Evolutionary conservation across 2,888 invertebrate genomes (phyloP).

Genomic region (Seladonia tumulorum): DNA sequence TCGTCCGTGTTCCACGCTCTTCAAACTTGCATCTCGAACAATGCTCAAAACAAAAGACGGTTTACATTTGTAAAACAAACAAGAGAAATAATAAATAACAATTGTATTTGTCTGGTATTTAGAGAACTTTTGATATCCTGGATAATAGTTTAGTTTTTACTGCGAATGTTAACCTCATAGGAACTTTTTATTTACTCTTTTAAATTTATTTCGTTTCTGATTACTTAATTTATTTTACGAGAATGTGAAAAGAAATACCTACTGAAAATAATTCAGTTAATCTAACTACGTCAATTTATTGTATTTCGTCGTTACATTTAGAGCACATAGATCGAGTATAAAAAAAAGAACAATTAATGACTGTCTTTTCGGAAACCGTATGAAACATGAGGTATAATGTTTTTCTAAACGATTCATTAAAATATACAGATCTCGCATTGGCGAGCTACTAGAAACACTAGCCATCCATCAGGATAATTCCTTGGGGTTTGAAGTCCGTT

Average conservation of each 20-base stretch:
- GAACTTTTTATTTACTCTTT: neutral
- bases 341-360: slow-evolving; percentile 65
- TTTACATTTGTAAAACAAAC: slow-evolving; percentile 65
- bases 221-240: neutral
- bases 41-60: slow-evolving; percentile 54
- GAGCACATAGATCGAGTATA: slow-evolving; percentile 67
- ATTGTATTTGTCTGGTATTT: slow-evolving; percentile 48
- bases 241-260: neutral
- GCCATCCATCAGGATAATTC: slow-evolving; percentile 48
- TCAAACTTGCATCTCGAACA: slow-evolving; percentile 23
- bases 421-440: slow-evolving; percentile 49
- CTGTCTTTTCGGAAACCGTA: slow-evolving; percentile 51
- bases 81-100: slow-evolving; percentile 57
- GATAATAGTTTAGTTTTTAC: neutral
- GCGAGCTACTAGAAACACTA: slow-evolving; percentile 60
- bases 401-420: slow-evolving; percentile 61
- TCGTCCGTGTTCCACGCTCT: slow-evolving; percentile 22
- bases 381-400: slow-evolving; percentile 71
- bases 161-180: neutral
- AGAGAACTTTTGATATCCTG: slow-evolving; percentile 4
- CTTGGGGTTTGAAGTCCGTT: slow-evolving; percentile 69
- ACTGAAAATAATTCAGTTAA: slow-evolving; percentile 17
- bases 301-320: slow-evolving; percentile 67
- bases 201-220: neutral
- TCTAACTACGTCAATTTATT: slow-evolving; percentile 69